Evolutionary conservation across 2,888 invertebrate genomes (phyloP), one percentile per base, ranked within the genome.

Genomic region (Hymenopus coronatus): DNA sequence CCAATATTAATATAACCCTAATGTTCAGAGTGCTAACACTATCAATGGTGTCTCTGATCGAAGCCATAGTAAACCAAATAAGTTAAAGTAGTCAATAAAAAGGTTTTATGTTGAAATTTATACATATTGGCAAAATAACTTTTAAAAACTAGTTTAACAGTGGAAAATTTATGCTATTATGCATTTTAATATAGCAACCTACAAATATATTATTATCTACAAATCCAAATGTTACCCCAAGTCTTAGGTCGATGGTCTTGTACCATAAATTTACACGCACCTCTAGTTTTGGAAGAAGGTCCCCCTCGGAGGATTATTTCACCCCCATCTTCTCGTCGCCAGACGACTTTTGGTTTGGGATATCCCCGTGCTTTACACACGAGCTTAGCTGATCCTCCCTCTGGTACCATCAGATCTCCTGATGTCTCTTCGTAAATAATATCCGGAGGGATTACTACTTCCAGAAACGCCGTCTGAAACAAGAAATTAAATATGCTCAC

Each of bases 361-460:
- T 96, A 97, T 7, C 98, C 98, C 90, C 97, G 95, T 1, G 98
- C 97, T 93, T 97, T 97, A 93, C 98, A 98, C 90, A 97, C 96
- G 91, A 98, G 94, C 93, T 97, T 98, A 0, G 97, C 97, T 9
- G 97, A 96, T 82, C 98, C 97, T 88, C 98, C 98, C 94, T 98
- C 98, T n/a, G 97, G 97, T 88, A 98, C 98, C 97, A 98, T 98
- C 95, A 98, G 96, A 93, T 98, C 98, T 25, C 98, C 98, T 88
- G 98, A 97, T 15, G 98, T 98, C 93, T 98, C 98, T 92, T 98
- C 98, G 92, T 97, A 97, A 91, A 97, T 94, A 91, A 98, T 97
- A 92, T 98, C 98, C 88, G 98, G 98, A 70, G 98, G 97, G 92
- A 98, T 97, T 54, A 98, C 98, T 91, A 98, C 98, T 93, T 98